Conservation (phyloP, 2,888 invertebrate species). For the Aporophyla nigra region DNA sequence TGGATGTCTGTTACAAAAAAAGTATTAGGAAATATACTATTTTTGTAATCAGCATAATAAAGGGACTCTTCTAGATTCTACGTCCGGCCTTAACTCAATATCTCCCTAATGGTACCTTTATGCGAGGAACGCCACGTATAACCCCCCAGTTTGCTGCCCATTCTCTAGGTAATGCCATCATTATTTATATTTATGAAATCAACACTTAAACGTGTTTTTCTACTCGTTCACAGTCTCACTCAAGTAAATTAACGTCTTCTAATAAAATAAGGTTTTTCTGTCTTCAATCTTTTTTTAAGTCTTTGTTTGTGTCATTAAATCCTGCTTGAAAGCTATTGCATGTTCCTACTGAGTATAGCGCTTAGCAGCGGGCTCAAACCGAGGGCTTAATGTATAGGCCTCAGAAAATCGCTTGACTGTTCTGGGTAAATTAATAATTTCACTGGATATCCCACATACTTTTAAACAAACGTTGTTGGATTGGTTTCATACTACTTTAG, state of each 20-base stretch:
- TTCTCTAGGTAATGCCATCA: background rate
- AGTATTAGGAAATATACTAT: too few species aligned
- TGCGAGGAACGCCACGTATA: too few species aligned
- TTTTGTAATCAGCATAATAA: too few species aligned
- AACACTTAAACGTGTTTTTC: conserved; percentile 12
- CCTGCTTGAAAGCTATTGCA: conserved; percentile 74
- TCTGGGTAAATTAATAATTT: conserved; percentile 50
- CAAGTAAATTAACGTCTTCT: conserved; percentile 46
- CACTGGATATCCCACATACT: conserved; percentile 13
- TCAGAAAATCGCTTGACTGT: conserved; percentile 37
- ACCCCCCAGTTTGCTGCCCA: too few species aligned
- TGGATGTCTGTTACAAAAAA: too few species aligned
- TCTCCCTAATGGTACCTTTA: too few species aligned
- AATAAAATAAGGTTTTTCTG: conserved; percentile 40
- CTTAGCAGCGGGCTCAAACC: conserved; percentile 59
- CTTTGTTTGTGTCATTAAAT: conserved; percentile 66
- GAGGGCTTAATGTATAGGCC: conserved; percentile 54
- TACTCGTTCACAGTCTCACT: conserved; percentile 12
- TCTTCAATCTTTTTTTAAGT: conserved; percentile 62
- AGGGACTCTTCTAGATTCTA: too few species aligned
- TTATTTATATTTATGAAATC: background rate
- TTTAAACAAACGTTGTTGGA: background rate
- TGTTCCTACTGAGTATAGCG: conserved; percentile 65
- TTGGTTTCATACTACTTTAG: conserved; percentile 2
- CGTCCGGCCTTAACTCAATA: too few species aligned